A percentile compares a stretch with the other conserved stretches of the same genome.
Evolutionary conservation across 1,140 invertebrate species (phyloP).

Genomic region (Leucophenga varia): DNA sequence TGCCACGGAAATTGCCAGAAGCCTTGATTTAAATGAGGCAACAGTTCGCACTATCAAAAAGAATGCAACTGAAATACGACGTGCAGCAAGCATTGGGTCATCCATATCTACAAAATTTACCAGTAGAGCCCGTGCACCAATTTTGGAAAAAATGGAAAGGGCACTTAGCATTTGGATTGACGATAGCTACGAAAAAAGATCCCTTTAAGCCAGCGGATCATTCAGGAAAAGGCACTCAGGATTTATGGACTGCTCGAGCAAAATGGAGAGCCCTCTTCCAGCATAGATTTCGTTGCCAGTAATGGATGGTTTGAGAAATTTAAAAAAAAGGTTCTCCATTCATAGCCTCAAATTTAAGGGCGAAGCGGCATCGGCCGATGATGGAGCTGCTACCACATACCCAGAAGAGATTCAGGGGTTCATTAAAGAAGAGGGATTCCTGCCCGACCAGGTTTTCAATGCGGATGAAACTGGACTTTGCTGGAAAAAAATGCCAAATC

Average conservation of each 20-base stretch:
- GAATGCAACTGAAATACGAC: constrained; percentile 15
- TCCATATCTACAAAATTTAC: constrained; percentile 11
- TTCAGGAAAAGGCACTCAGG: constrained; percentile 28
- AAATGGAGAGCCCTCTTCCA: constrained; percentile 12
- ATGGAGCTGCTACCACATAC: constrained; percentile 6
- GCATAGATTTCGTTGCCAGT: constrained; percentile 16
- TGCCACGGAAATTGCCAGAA: constrained; percentile 15
- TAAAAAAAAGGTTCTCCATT: constrained; percentile 2
- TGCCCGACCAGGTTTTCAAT: constrained; percentile 55
- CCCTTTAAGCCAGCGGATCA: constrained; percentile 25
- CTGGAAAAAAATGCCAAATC: constrained; percentile 58
- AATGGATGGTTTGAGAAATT: constrained; percentile 19
- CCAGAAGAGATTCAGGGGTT: constrained; percentile 4
- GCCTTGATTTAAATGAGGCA: constrained; percentile 15
- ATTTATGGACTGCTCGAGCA: constrained; percentile 18
- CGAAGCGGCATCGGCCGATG: constrained; percentile 6
- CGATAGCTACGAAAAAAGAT: constrained; percentile 29
- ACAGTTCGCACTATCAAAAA: constrained; percentile 17
- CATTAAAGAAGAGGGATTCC: constrained; percentile 23
- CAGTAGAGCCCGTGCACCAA: constrained; percentile 9
- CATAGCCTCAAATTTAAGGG: constrained; percentile 7
- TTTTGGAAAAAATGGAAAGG: constrained; percentile 19
- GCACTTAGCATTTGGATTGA: constrained; percentile 34
- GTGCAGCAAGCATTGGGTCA: constrained; percentile 6
- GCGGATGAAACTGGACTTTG: constrained; percentile 55